Conservation (phyloP, 2,113 vertebrate species). For the Cacatua alba region DNA sequence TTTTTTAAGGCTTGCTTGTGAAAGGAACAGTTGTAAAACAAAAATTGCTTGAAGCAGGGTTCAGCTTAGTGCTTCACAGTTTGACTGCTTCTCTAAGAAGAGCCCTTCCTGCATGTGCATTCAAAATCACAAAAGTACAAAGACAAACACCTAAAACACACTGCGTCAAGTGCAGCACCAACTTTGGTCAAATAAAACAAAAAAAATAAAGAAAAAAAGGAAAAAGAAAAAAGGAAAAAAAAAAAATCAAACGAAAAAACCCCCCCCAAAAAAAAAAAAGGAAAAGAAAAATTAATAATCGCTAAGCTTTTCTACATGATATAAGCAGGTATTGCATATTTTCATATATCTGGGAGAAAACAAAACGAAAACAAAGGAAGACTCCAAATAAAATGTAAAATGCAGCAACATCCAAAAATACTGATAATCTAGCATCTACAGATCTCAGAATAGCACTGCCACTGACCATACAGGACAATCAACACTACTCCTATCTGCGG, state of each 20-base stretch:
- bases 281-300: conserved; percentile 77
- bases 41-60: conserved; percentile 87
- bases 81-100: conserved; percentile 87
- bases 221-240: conserved; percentile 72
- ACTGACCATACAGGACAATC: conserved; percentile 83
- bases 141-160: conserved; percentile 85
- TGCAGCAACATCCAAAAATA: conserved; percentile 89
- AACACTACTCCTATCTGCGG: conserved; percentile 83
- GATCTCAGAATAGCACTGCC: conserved; percentile 84
- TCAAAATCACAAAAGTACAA: conserved; percentile 85
- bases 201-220: conserved; percentile 10
- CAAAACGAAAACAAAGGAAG: conserved; percentile 84
- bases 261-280: conserved; percentile 5
- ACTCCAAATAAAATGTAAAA: conserved; percentile 88
- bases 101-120: conserved; percentile 87
- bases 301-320: conserved; percentile 88
- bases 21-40: conserved; percentile 87
- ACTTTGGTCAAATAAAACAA: conserved; percentile 88
- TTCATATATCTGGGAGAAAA: conserved; percentile 87
- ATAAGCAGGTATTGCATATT: conserved; percentile 98
- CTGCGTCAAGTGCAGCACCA: conserved; percentile 86
- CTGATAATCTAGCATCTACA: conserved; percentile 83
- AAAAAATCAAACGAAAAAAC: conserved; percentile 41
- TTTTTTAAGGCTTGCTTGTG: conserved; percentile 92
- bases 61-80: conserved; percentile 90